These are phyloP conservation scores for Chelonus formosanus DNA, from an alignment of 2,888 invertebrate genomes.

Conservation along the genomic window DNA sequence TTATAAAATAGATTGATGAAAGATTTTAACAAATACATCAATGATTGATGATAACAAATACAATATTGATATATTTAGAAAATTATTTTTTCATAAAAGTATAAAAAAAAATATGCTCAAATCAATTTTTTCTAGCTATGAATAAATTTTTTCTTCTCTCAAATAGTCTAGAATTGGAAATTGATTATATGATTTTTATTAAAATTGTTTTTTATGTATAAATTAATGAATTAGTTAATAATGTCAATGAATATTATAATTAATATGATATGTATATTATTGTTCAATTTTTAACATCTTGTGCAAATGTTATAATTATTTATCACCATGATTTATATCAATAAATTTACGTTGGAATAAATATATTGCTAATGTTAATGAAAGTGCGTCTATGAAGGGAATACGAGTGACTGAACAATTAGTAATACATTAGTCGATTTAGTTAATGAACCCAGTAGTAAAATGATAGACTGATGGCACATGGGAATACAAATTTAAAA, in stretches of 20 bases:
- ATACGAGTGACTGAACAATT: slow-evolving; percentile 22
- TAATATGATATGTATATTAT: slow-evolving; percentile 51
- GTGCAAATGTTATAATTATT: slow-evolving; percentile 32
- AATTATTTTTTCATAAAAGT: too few species aligned
- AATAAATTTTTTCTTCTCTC: too few species aligned
- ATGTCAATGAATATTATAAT: slow-evolving; percentile 16
- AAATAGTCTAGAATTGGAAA: too few species aligned
- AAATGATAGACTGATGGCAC: slow-evolving; percentile 20
- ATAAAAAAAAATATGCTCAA: too few species aligned
- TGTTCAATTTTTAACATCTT: slow-evolving; percentile 57
- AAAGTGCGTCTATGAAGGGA: neutral
- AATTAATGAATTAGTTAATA: neutral
- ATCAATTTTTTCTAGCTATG: too few species aligned
- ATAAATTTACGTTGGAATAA: neutral
- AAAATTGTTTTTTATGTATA: too few species aligned
- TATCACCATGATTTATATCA: neutral
- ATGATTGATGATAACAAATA: too few species aligned
- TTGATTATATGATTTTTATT: too few species aligned
- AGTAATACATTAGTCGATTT: slow-evolving; percentile 16
- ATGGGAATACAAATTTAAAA: slow-evolving; percentile 18
- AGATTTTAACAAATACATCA: too few species aligned
- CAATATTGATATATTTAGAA: too few species aligned
- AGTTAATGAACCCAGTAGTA: slow-evolving; percentile 25
- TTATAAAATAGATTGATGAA: too few species aligned
- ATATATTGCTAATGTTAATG: neutral